Evolutionary conservation across 2,113 vertebrate genomes (phyloP), one percentile per base, ranked within the genome.

Genomic region (Strigops habroptila): DNA sequence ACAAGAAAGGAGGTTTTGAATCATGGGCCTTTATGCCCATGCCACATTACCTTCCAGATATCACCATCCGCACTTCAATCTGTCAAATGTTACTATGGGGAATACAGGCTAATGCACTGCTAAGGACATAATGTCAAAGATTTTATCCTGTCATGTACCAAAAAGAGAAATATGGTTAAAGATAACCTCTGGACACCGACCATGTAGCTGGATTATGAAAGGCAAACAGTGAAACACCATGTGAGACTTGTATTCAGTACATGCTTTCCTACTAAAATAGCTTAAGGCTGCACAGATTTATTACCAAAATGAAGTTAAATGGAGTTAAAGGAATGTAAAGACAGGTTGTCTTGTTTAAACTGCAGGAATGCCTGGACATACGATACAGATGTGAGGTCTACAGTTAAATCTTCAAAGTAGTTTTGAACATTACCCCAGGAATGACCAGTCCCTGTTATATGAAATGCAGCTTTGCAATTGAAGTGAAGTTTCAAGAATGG

Each of bases 81-180:
- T 90, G 79, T 93, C 84, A 88, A 41, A 94, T 28, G 21, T 63
- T 70, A 53, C 90, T 39, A 3, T 30, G 28, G 78, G 87, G 67
- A 95, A 41, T 25, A 37, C 5, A 4, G 59, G 44, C 63, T 93
- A 95, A 94, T 90, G 87, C 75, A 93, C 75, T 86, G 48, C n/a
- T 94, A 86, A 85, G 91, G 82, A 91, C 71, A 65, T 77, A 53
- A 74, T 63, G 64, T 63, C 89, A 88, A 91, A 10, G 5, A 70
- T 80, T 90, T 90, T 80, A 90, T 95, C 91, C 37, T 67, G 31
- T 62, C 75, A 35, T 14, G 35, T 16, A 37, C 44, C 1, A 3
- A 80, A 82, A 85, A 76, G 75, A 86, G 67, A 93, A 90, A 80
- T 90, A 63, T 27, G 15, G 59, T 80, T 74, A 83, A 88, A 91